Evolutionary conservation across 2,113 vertebrate species (phyloP), one percentile per base, ranked within the genome.

Genomic region (Taurulus bubalis): DNA sequence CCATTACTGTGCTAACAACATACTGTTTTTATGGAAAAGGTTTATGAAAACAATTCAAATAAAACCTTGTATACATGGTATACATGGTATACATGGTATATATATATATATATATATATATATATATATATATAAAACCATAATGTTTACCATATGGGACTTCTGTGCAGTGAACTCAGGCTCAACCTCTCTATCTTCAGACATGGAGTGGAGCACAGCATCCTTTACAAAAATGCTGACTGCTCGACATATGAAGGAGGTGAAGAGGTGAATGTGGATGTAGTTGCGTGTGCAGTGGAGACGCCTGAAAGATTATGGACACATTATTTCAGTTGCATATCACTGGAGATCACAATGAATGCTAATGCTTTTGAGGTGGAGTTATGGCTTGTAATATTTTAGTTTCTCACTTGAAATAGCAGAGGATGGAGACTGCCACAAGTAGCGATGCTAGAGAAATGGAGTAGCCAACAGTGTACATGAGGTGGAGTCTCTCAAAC

Each of bases 261-360:
- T 80, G 87, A 98, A 98, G 79, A 98, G 96, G 87, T 98, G 96
- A 20, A 97, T 88, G 78, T 98, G 97, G 95, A 98, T 98, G 94
- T 96, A 97, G 73, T 98, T 98, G 51, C 97, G 94, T 0, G 97
- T 98, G 91, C 97, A 98, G 92, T 98, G 97, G 63, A 98, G 95
- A 70, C 96, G 96, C 84, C 97, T 98, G 79, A 20, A 47, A 30
- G 47, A 14, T 34, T 32, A 28, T 4, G 11, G 11, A 75, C 16
- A 66, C 30, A n/a, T n/a, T 26, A 1, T 30, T 38, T 51, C 14
- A 18, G 3, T 0, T 8, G 6, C 40, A 18, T 38, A 26, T 40
- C 3, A 28, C 26, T 9, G 16, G 9, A 1, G 7, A 24, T 8
- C 12, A 6, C 38, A 8, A 12, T 22, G 40, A 11, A 30, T 10